Evolutionary conservation across 2,888 invertebrate species (phyloP).

Genomic region (Phengaris arion): DNA sequence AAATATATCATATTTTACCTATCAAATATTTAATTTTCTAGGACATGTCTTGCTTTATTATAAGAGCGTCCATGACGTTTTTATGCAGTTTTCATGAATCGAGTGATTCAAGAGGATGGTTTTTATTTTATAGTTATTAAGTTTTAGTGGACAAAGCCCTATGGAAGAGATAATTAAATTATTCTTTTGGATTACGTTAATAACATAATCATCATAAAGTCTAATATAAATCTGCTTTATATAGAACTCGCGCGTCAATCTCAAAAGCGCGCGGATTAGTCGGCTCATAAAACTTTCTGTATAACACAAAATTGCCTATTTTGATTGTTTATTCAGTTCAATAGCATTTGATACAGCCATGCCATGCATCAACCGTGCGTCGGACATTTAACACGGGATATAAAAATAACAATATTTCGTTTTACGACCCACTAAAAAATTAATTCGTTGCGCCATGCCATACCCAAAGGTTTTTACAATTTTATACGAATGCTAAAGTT

Average conservation of each 20-base stretch:
- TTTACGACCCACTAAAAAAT: conserved; percentile 56
- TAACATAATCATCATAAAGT: background rate
- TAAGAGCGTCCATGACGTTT: too few species aligned
- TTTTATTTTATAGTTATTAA: too few species aligned
- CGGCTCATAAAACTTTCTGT: background rate
- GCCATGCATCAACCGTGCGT: conserved; percentile 42
- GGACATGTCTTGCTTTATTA: too few species aligned
- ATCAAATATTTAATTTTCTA: too few species aligned
- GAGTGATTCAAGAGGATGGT: too few species aligned
- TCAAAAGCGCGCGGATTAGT: background rate
- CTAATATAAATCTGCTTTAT: background rate
- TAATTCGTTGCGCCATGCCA: conserved; percentile 41
- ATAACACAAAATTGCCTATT: conserved; percentile 34
- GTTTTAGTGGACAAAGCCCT: too few species aligned
- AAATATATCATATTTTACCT: too few species aligned
- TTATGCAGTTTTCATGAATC: too few species aligned
- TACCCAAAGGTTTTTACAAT: background rate
- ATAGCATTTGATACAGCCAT: conserved; percentile 14
- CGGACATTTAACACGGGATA: conserved; percentile 44
- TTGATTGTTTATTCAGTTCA: conserved; percentile 20
- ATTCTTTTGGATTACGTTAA: too few species aligned
- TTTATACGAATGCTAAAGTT: background rate
- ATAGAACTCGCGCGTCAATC: background rate
- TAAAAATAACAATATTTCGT: conserved; percentile 49
- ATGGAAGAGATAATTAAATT: too few species aligned